Evolutionary conservation across 2,888 invertebrate genomes (phyloP), one percentile per base, ranked within the genome.

Genomic region (Catocala sponsa): DNA sequence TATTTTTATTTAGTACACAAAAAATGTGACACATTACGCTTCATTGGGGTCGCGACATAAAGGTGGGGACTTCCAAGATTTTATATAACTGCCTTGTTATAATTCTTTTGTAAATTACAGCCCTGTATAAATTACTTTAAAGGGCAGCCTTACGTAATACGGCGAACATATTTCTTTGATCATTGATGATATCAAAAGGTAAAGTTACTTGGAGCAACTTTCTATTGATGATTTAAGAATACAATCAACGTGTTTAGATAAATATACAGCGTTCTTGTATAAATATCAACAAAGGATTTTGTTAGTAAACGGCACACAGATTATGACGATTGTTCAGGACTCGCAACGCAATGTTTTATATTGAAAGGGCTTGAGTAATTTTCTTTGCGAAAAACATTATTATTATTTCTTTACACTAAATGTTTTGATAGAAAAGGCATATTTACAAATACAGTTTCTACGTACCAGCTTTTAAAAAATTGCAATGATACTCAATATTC

Each of bases 1-100:
- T 77, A 77, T 77, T 77, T 71, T 77, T 80, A 81, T 84, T 83
- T 82, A 72, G 80, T 76, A 79, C 62, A 79, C 72, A 80, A 84
- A 82, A 82, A 83, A 83, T 83, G 80, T 68, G 71, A 68, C 72
- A 72, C 83, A 81, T 83, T 81, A 70, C 59, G 70, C 72, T 76
- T 74, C 77, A 77, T 77, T 77, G 78, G 67, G 66, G 65, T 70
- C 47, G 68, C 54, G 60, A 68, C 55, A 62, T 68, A 68, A 76
- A 71, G 73, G 73, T 73, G 61, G 63, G 63, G 38, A 63, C 58
- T 63, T 58, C 65, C 63, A 65, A 65, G 59, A 55, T 70, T 74
- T 70, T 76, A 68, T 62, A 75, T 67, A 73, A 71, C 64, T 66
- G 64, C 65, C 59, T 65, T 68, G 60, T 68, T 65, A 73, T 75